Evolutionary conservation across 2,797 vertebrate species (phyloP).

Genomic region (Distichodus sexfasciatus): DNA sequence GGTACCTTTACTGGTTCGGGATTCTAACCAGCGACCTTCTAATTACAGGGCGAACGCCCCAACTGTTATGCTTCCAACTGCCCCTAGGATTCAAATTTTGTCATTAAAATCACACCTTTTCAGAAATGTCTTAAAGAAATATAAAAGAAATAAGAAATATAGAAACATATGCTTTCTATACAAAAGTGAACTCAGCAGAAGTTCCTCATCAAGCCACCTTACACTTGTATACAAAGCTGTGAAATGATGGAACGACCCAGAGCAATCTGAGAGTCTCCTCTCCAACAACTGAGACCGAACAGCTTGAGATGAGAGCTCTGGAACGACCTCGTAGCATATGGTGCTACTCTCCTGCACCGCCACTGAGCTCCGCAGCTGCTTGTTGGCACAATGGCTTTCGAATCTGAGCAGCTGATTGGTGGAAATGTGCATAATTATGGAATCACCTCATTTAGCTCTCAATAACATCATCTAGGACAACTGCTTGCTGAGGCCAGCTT

Average conservation of each 20-base stretch:
- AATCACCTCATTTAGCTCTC: neutral
- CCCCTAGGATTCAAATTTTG: too few species aligned
- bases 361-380: conserved; percentile 10
- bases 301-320: neutral
- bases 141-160: too few species aligned
- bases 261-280: neutral
- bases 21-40: too few species aligned
- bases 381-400: neutral
- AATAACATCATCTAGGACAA: neutral
- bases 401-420: conserved; percentile 2
- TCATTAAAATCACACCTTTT: too few species aligned
- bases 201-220: too few species aligned
- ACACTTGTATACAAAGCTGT: too few species aligned
- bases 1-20: too few species aligned
- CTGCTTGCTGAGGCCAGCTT: neutral
- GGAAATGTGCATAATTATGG: neutral
- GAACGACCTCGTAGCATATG: conserved; percentile 5
- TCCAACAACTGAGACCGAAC: neutral
- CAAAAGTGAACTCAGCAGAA: too few species aligned
- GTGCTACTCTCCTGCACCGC: neutral
- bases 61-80: too few species aligned
- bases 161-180: too few species aligned
- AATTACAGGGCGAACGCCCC: too few species aligned
- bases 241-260: neutral
- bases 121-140: too few species aligned